Conservation (phyloP, 2,113 vertebrate genomes). For the Corythoichthys intestinalis region DNA sequence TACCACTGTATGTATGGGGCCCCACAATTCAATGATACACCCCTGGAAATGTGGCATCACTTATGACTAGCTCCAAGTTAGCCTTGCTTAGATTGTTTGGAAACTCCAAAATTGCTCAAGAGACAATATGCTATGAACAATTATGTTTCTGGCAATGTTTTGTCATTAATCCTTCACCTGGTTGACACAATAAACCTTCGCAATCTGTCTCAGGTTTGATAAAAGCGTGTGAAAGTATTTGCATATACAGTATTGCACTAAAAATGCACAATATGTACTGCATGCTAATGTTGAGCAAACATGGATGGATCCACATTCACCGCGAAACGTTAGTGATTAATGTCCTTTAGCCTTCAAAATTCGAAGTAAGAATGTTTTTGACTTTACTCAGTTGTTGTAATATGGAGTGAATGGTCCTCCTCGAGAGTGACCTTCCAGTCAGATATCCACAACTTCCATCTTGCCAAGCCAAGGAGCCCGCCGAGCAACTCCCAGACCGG, state of each 20-base stretch:
- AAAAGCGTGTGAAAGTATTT: background rate
- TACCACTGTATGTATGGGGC: too few relatives aligned
- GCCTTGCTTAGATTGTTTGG: too few relatives aligned
- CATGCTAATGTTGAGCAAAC: background rate
- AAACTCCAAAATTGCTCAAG: background rate
- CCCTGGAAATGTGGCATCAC: too few relatives aligned
- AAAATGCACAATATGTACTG: background rate
- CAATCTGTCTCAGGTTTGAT: background rate
- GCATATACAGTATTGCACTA: too few relatives aligned
- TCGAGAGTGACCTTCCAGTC: conserved; percentile 73
- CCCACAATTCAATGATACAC: too few relatives aligned
- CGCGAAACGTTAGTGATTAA: background rate
- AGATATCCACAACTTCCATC: conserved; percentile 73
- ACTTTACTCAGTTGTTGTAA: conserved; percentile 3
- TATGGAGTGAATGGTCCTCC: conserved; percentile 49
- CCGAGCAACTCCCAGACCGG: conserved; percentile 71
- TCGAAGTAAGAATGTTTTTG: background rate
- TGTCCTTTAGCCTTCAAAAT: background rate
- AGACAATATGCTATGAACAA: background rate
- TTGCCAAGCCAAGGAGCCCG: conserved; percentile 71
- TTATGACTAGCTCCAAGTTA: too few relatives aligned
- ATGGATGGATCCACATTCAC: background rate
- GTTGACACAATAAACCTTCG: background rate
- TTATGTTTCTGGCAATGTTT: background rate
- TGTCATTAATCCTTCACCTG: background rate